These are phyloP conservation scores for Ophion costatus DNA, from an alignment of 2,888 invertebrate species.

Conservation along the genomic window DNA sequence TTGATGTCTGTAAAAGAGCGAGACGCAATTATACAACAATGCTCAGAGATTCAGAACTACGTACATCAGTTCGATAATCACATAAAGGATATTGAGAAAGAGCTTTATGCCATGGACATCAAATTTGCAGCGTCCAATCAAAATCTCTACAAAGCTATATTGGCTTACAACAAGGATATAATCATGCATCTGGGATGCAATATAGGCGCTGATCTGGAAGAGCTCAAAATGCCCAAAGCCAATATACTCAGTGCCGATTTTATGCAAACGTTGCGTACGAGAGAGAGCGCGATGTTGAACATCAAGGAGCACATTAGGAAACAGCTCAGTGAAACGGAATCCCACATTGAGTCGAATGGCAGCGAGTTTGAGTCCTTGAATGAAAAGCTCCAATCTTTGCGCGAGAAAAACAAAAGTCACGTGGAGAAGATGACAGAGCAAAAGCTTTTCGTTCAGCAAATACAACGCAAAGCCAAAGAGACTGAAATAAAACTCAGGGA, in stretches of 20 bases:
- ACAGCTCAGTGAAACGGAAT: slow-evolving; percentile 52
- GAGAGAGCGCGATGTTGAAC: slow-evolving; percentile 65
- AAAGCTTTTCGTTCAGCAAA: slow-evolving; percentile 68
- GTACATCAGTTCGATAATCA: slow-evolving; percentile 74
- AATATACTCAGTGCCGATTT: slow-evolving; percentile 69
- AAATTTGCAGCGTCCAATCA: slow-evolving; percentile 74
- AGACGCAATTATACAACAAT: slow-evolving; percentile 74
- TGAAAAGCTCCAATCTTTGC: slow-evolving; percentile 65
- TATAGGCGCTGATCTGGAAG: slow-evolving; percentile 68
- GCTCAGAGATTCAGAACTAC: slow-evolving; percentile 72
- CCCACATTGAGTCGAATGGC: slow-evolving; percentile 52
- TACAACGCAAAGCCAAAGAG: slow-evolving; percentile 60
- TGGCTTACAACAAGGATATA: slow-evolving; percentile 78
- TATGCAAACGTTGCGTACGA: slow-evolving; percentile 66
- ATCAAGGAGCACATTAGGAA: slow-evolving; percentile 66
- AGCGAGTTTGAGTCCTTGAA: slow-evolving; percentile 69
- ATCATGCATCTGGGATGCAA: slow-evolving; percentile 70
- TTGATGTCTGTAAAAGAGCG: slow-evolving; percentile 75
- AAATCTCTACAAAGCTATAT: slow-evolving; percentile 74
- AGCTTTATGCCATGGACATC: slow-evolving; percentile 76
- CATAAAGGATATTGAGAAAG: slow-evolving; percentile 77
- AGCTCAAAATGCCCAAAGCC: slow-evolving; percentile 76
- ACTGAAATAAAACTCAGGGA: slow-evolving; percentile 72
- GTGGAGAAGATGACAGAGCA: slow-evolving; percentile 70
- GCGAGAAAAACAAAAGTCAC: slow-evolving; percentile 66